Evolutionary conservation across 1,140 invertebrate species (phyloP), one percentile per base, ranked within the genome.

Genomic region (Antheraea pernyi): DNA sequence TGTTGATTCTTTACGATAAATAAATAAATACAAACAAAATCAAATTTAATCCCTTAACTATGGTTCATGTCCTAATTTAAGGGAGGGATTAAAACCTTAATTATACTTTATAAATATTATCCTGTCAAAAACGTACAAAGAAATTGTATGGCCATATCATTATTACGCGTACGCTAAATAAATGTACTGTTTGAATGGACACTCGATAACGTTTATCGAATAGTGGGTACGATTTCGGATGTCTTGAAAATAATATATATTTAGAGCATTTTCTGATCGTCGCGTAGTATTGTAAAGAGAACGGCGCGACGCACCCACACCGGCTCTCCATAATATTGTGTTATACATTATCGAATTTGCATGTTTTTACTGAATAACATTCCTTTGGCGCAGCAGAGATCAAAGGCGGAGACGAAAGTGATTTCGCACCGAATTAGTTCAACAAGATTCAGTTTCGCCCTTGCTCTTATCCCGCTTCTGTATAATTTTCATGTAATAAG

Each of bases 331-430:
- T 89, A 92, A 92, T 90, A 92, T 92, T 88, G 90, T 89, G 88
- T 92, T 91, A 92, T 92, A 90, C 85, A 85, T 92, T 90, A 92
- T 92, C 90, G 88, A 89, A 92, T 92, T 92, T 92, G 84, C 90
- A 92, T 92, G 89, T 92, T 92, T 92, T 92, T 92, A 90, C 90
- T 88, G 88, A 92, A 92, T 90, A 91, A 91, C 84, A 89, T 91
- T 91, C 86, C 90, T 92, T 92, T 91, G 90, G 85, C 85, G 80
- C 82, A 82, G 72, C 80, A 79, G 84, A 91, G 86, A 92, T 92
- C 90, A 92, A 92, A 92, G 90, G 86, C 75, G 80, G 80, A 78
- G 79, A 79, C 81, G 83, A 89, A 89, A 92, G 90, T 92, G 90
- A 92, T 92, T 92, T 91, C 88, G 89, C 90, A 89, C 90, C 81